Percentiles rank a stretch among this genome's conserved stretches.
These are phyloP conservation scores for Parnassius orleans DNA, from an alignment of 2,888 invertebrate genomes.

Conservation along the genomic window DNA sequence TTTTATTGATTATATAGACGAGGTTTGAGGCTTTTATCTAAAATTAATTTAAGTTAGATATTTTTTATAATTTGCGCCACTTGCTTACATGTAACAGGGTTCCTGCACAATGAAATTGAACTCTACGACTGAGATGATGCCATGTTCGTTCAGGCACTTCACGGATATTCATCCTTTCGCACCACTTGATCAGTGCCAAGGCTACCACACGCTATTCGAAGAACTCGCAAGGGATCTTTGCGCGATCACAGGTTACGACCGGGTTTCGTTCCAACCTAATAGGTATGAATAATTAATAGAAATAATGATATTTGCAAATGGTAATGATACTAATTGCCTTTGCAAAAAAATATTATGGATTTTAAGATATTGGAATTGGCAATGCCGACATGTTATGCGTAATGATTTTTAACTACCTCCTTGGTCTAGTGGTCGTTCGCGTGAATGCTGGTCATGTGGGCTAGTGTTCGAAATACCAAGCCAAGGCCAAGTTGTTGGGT, in stretches of 20 bases:
- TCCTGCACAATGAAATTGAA: conserved; percentile 99
- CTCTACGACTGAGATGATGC: conserved; percentile 99
- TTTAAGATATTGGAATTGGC: too few species aligned
- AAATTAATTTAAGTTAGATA: neutral
- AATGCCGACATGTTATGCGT: too few species aligned
- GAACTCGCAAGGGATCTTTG: conserved; percentile 97
- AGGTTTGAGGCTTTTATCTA: neutral
- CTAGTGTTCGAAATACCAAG: too few species aligned
- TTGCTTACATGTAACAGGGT: conserved; percentile 79
- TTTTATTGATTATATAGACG: too few species aligned
- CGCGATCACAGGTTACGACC: conserved; percentile 98
- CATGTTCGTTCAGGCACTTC: conserved; percentile 96
- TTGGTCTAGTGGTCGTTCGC: too few species aligned
- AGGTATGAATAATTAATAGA: conserved; percentile 75
- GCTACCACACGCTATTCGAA: conserved; percentile 93
- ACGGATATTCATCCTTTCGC: conserved; percentile 98
- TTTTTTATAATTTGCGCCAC: neutral
- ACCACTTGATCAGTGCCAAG: conserved; percentile 93
- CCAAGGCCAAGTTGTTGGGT: too few species aligned
- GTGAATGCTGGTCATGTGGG: too few species aligned
- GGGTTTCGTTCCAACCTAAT: conserved; percentile 98
- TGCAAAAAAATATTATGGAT: too few species aligned
- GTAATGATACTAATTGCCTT: too few species aligned
- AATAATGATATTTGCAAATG: too few species aligned
- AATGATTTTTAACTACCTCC: too few species aligned